phyloP scores from a whole-genome alignment of 2,888 invertebrate species.

The Idaea aversata region DNA sequence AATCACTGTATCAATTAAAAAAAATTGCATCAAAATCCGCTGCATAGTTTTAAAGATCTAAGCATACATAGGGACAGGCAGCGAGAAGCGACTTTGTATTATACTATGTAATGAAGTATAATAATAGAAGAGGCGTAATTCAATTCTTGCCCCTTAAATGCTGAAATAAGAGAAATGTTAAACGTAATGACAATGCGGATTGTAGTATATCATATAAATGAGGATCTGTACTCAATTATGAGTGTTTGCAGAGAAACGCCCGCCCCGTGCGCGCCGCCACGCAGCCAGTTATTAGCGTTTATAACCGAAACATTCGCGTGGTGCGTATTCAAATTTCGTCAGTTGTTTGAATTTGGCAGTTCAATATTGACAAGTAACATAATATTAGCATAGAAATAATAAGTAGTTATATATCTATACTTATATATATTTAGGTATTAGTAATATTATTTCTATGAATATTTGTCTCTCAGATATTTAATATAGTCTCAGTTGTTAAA shows the following conservation, averaged over 20 bases:
- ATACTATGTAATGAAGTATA: too few relatives aligned
- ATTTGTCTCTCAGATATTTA: too few relatives aligned
- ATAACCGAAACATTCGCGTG: not conserved
- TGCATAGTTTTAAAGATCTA: too few relatives aligned
- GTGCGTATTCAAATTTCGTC: not conserved
- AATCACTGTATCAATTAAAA: too few relatives aligned
- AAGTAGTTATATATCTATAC: too few relatives aligned
- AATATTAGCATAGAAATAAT: too few relatives aligned
- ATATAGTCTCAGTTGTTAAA: too few relatives aligned
- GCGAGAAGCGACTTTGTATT: too few relatives aligned
- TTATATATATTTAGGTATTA: too few relatives aligned
- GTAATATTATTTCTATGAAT: too few relatives aligned
- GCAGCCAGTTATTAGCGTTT: not conserved
- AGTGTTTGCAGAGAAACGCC: constrained; percentile 1
- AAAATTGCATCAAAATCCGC: too few relatives aligned
- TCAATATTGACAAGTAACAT: not conserved
- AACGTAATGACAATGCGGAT: not conserved
- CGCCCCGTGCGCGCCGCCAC: not conserved
- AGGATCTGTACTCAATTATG: not conserved
- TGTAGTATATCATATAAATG: not conserved
- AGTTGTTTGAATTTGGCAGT: not conserved
- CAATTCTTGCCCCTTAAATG: not conserved
- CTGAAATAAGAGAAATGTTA: not conserved
- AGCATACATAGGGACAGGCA: too few relatives aligned
- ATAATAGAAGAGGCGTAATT: not conserved